phyloP scores from a whole-genome alignment of 2,113 vertebrate genomes.

The Toxotes chatareus region DNA sequence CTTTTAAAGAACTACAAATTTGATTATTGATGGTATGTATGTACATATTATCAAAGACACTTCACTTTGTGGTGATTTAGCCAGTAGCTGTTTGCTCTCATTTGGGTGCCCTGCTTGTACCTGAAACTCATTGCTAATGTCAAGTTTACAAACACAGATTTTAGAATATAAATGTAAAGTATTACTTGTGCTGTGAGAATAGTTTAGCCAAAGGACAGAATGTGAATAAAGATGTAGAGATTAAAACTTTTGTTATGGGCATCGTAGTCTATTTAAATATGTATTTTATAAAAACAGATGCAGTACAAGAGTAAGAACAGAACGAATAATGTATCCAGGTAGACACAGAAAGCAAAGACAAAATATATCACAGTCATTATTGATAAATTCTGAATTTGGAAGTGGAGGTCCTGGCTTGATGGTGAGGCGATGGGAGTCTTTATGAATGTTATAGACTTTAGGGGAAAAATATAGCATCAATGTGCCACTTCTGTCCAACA shows the following conservation, averaged over 20 bases:
- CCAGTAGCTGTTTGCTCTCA: neutral
- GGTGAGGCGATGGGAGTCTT: neutral
- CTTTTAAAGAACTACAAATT: neutral
- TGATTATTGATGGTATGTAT: neutral
- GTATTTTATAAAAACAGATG: neutral
- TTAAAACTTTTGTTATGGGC: neutral
- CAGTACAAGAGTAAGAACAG: neutral
- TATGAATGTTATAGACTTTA: neutral
- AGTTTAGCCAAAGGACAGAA: neutral
- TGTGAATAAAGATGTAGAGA: neutral
- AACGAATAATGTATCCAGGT: neutral
- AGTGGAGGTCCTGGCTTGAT: neutral
- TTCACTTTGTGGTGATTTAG: neutral
- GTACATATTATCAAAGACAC: too few species aligned
- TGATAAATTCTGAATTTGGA: neutral
- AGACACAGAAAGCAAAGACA: neutral
- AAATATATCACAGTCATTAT: neutral
- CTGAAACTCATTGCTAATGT: neutral
- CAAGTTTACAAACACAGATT: neutral
- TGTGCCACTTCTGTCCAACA: neutral
- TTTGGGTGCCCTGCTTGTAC: neutral
- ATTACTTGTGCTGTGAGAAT: neutral
- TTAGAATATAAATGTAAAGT: neutral
- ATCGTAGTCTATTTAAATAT: neutral
- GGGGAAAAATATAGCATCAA: neutral